Conservation (phyloP, 2,888 invertebrate species). For the Melanophora roralis region DNA sequence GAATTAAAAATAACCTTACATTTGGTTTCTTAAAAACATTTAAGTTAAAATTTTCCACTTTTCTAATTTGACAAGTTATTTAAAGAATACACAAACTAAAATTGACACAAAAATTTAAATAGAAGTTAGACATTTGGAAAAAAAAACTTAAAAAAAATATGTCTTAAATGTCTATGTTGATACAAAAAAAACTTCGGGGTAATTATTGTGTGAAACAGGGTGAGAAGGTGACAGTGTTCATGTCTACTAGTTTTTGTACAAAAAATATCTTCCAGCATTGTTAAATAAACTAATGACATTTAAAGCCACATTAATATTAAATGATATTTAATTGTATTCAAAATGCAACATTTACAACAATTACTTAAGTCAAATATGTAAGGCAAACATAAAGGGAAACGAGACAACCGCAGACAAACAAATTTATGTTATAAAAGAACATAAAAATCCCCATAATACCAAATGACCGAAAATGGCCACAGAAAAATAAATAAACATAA, state of each 20-base stretch:
- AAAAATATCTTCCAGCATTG: slow-evolving; percentile 16
- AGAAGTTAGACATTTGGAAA: too few relatives aligned
- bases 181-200: too few relatives aligned
- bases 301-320: slow-evolving; percentile 43
- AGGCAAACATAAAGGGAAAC: not conserved
- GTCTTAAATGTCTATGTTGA: too few relatives aligned
- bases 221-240: not conserved
- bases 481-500: not conserved
- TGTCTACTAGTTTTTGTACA: not conserved
- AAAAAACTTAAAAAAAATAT: too few relatives aligned
- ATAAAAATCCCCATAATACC: slow-evolving; percentile 4
- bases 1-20: too few relatives aligned
- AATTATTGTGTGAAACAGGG: too few relatives aligned
- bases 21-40: too few relatives aligned
- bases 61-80: too few relatives aligned
- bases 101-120: too few relatives aligned
- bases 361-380: not conserved
- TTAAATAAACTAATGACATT: slow-evolving; percentile 45
- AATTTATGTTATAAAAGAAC: not conserved
- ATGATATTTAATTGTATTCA: slow-evolving; percentile 43
- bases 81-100: too few relatives aligned
- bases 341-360: not conserved
- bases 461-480: not conserved
- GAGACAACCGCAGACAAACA: not conserved
- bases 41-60: too few relatives aligned